Evolutionary conservation across 2,888 invertebrate genomes (phyloP).

Genomic region (Iphiclides podalirius): DNA sequence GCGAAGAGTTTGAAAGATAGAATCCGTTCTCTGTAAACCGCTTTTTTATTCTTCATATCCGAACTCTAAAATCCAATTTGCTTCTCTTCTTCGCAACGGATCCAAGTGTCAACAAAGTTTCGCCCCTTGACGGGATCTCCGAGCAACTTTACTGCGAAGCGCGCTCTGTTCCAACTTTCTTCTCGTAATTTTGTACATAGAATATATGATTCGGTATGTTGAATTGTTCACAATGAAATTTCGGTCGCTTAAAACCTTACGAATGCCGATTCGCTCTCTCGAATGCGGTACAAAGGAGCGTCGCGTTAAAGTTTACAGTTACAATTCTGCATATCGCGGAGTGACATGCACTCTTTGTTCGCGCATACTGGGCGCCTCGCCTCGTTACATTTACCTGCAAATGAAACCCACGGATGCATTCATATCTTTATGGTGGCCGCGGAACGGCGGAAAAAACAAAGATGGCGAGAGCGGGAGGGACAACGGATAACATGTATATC

Average conservation of each 20-base stretch:
- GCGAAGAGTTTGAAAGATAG: slow-evolving; percentile 2
- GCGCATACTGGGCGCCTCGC: too few relatives aligned
- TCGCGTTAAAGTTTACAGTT: too few relatives aligned
- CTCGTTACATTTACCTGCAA: not conserved
- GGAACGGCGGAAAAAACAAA: not conserved
- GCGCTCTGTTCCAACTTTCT: slow-evolving; percentile 19
- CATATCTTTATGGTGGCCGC: not conserved
- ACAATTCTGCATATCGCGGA: too few relatives aligned
- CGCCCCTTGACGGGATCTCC: slow-evolving; percentile 18
- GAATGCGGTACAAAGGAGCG: too few relatives aligned
- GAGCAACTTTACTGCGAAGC: slow-evolving; percentile 16
- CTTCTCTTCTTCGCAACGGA: slow-evolving; percentile 23
- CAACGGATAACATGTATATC: slow-evolving; percentile 2
- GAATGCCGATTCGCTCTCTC: not conserved
- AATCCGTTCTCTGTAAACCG: slow-evolving; percentile 13
- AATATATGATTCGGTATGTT: slow-evolving; percentile 18
- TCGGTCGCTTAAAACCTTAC: not conserved
- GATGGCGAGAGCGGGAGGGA: not conserved
- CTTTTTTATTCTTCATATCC: slow-evolving; percentile 24
- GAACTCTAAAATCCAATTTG: slow-evolving; percentile 24
- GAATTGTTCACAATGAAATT: slow-evolving; percentile 13
- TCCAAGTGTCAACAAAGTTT: slow-evolving; percentile 25
- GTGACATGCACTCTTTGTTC: too few relatives aligned
- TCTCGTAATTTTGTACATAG: slow-evolving; percentile 20
- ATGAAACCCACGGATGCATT: not conserved